Evolutionary conservation across 2,888 invertebrate species (phyloP).

Genomic region (Camptogramma bilineatum): DNA sequence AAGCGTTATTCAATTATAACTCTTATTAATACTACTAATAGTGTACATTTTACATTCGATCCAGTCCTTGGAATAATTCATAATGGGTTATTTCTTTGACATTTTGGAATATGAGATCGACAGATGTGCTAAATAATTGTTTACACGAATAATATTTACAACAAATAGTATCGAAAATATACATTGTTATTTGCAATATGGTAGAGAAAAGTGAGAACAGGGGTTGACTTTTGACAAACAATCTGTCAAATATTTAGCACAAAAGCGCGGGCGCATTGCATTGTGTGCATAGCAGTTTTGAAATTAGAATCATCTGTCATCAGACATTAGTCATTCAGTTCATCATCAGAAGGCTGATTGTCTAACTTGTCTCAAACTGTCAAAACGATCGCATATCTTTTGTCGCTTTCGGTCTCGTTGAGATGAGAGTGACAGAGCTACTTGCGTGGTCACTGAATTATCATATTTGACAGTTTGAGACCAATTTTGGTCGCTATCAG

Average conservation of each 20-base stretch:
- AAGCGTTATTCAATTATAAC: slow-evolving; percentile 11
- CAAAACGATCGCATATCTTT: too few relatives aligned
- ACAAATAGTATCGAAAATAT: slow-evolving; percentile 38
- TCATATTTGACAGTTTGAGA: too few relatives aligned
- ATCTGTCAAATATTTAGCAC: slow-evolving; percentile 14
- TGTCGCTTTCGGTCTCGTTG: too few relatives aligned
- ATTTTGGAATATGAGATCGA: slow-evolving; percentile 14
- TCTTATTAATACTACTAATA: neutral
- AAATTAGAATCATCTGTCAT: slow-evolving; percentile 5
- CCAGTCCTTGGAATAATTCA: neutral
- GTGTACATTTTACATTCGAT: neutral
- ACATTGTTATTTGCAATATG: slow-evolving; percentile 36
- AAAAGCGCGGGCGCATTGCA: slow-evolving; percentile 16
- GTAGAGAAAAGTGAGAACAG: slow-evolving; percentile 10
- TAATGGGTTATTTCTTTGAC: slow-evolving; percentile 6
- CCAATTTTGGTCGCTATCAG: too few relatives aligned
- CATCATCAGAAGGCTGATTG: neutral
- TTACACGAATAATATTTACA: slow-evolving; percentile 33
- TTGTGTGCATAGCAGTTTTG: neutral
- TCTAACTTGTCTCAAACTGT: too few relatives aligned
- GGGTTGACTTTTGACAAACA: slow-evolving; percentile 21
- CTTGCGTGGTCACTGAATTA: too few relatives aligned
- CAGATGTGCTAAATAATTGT: slow-evolving; percentile 41
- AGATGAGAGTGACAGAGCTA: too few relatives aligned
- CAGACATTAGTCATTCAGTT: neutral